These are phyloP conservation scores for Drosophila neutralis DNA, from an alignment of 2,888 invertebrate genomes.

Conservation along the genomic window DNA sequence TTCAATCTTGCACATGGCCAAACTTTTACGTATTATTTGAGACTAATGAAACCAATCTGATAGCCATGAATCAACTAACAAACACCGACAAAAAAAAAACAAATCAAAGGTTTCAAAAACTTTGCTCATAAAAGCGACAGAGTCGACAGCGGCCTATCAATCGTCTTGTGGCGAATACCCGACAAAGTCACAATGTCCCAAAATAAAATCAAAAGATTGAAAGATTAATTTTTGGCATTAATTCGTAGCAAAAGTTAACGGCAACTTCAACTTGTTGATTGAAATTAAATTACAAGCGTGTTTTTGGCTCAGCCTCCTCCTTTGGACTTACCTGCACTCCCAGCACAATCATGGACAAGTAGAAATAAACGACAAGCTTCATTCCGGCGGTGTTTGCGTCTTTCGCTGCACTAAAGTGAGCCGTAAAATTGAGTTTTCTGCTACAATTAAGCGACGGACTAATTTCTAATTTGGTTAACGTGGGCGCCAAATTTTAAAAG, in stretches of 20 bases:
- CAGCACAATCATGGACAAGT: constrained; percentile 82
- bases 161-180: constrained; percentile 35
- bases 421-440: constrained; percentile 51
- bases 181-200: constrained; percentile 28
- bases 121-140: constrained; percentile 62
- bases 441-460: constrained; percentile 64
- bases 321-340: constrained; percentile 81
- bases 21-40: constrained; percentile 55
- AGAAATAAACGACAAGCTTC: constrained; percentile 83
- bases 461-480: constrained; percentile 18
- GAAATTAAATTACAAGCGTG: constrained; percentile 63
- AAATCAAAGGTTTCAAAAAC: constrained; percentile 57
- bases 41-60: constrained; percentile 71
- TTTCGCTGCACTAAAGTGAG: constrained; percentile 18
- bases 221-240: constrained; percentile 18
- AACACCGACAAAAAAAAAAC: not conserved
- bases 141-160: constrained; percentile 55
- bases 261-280: constrained; percentile 78
- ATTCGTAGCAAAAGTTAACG: constrained; percentile 40
- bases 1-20: constrained; percentile 44
- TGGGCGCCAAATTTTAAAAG: constrained; percentile 29
- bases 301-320: not conserved
- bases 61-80: constrained; percentile 9
- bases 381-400: constrained; percentile 61
- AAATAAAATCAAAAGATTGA: constrained; percentile 59